A percentile compares a stretch with the other conserved stretches of the same genome.
Evolutionary conservation across 2,888 invertebrate genomes (phyloP).

Genomic region (Corythucha ciliata): DNA sequence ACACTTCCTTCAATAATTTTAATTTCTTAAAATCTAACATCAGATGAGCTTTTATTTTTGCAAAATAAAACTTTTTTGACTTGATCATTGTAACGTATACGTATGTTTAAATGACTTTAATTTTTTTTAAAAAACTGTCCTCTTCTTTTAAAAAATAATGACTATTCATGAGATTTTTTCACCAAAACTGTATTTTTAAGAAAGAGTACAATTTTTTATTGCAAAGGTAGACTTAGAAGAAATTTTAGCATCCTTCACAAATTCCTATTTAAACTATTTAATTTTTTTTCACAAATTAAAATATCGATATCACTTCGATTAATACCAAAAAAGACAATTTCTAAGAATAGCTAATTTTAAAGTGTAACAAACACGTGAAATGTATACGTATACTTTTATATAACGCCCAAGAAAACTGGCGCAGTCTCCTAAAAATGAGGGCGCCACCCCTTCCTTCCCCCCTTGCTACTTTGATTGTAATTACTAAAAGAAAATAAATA

Average conservation of each 20-base stretch:
- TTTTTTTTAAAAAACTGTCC: conserved; percentile 20
- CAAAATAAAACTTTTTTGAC: conserved; percentile 26
- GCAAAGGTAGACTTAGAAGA: conserved; percentile 29
- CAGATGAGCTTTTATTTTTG: no score
- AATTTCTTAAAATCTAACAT: no score
- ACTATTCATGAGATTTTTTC: conserved; percentile 28
- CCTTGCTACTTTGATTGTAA: conserved; percentile 20
- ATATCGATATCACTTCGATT: conserved; percentile 28
- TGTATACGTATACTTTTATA: conserved; percentile 33
- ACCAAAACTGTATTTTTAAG: conserved; percentile 24
- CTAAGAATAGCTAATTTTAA: conserved; percentile 31
- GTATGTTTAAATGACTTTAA: conserved; percentile 31
- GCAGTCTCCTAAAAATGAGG: no score
- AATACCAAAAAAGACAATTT: conserved; percentile 33
- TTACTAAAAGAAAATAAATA: conserved; percentile 30
- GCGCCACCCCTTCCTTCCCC: conserved; percentile 16
- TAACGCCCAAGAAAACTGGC: conserved; percentile 17
- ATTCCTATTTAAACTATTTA: conserved; percentile 15
- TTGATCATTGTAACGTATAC: conserved; percentile 32
- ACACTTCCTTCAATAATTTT: no score
- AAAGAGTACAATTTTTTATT: conserved; percentile 33
- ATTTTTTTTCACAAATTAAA: conserved; percentile 20
- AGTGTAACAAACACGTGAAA: conserved; percentile 32
- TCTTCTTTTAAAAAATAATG: conserved; percentile 32
- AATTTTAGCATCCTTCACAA: conserved; percentile 22